phyloP scores from a whole-genome alignment of 2,113 vertebrate genomes.

The Anoplopoma fimbria region DNA sequence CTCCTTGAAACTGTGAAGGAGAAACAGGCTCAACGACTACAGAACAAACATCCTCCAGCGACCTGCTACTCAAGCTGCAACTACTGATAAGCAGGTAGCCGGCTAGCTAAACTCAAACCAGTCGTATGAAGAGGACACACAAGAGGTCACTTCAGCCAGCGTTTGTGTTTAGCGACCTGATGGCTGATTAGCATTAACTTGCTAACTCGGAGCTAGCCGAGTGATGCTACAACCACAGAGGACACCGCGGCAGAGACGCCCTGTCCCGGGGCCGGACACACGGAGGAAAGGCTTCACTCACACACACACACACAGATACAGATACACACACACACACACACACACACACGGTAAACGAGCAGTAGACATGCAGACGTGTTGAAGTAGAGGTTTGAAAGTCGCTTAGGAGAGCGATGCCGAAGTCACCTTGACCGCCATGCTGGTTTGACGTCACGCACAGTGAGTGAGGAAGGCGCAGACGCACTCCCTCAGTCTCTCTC shows the following conservation, averaged over 20 bases:
- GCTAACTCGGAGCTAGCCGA: slow-evolving; percentile 66
- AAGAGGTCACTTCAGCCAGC: background rate
- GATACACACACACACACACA: too few relatives aligned
- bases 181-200: slow-evolving; percentile 50
- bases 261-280: background rate
- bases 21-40: background rate
- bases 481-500: slow-evolving; percentile 68
- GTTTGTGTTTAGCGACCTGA: background rate
- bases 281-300: too few relatives aligned
- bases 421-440: slow-evolving; percentile 99
- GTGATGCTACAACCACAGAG: slow-evolving; percentile 61
- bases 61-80: too few relatives aligned
- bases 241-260: background rate
- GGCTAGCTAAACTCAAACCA: slow-evolving; percentile 49
- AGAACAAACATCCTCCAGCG: too few relatives aligned
- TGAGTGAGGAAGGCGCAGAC: slow-evolving; percentile 66
- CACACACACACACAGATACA: too few relatives aligned
- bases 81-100: slow-evolving; percentile 14
- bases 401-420: slow-evolving; percentile 78
- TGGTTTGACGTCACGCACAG: slow-evolving; percentile 87
- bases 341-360: too few relatives aligned
- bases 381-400: slow-evolving; percentile 43
- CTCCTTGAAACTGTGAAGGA: slow-evolving; percentile 56
- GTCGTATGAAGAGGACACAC: slow-evolving; percentile 57
- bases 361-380: slow-evolving; percentile 29